Evolutionary conservation across 30 jellyfish, hydroid and myxozoan genomes (phyloP), one percentile per base, ranked within the genome.

Genomic region (Morbakka virulenta): DNA sequence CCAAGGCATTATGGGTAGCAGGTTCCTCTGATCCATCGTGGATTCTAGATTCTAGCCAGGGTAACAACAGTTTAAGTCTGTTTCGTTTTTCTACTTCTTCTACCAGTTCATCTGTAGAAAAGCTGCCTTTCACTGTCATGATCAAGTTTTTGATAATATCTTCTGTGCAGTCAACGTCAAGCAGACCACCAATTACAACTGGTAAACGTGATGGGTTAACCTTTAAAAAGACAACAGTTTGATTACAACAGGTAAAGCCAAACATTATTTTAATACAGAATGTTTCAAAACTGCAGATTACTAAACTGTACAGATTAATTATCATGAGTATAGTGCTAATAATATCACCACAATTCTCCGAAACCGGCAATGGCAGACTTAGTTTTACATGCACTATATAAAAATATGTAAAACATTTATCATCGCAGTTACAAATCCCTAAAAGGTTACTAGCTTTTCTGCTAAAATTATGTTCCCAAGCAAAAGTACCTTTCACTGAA

Each of bases 141-240:
- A 95, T 95, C 82, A 95, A 50, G 53, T 91, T 89, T 80, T 89
- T 95, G 79, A 95, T 87, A 76, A 95, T 81, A 77, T 95, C 99
- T 69, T 95, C 99, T 2, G 96, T 62, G 64, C 99, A 95, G 79
- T 88, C 97, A 20, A 95, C 98, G 77, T 95, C 99, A 70, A 95
- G 63, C 80, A 95, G 82, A 20, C 98, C 98, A 29, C 99, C 99
- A 75, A 85, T 97, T 11, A 95, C 99, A 22, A 81, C 92, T 51
- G 99, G 96, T 31, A 95, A 84, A 71, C 99, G 97, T 0, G 98
- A 87, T 73, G 99, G 99, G 52, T 95, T 95, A 36, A 95, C 99
- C 99, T 93, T 28, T 0, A 77, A 62, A 12, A 22, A 61, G 17
- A 41, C 57, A 41, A 6, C 9, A 41, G 57, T 57, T 4, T 21